Base-by-base conservation (phyloP, 2,888 invertebrate species). In the Epicampocera succincta region DNA sequence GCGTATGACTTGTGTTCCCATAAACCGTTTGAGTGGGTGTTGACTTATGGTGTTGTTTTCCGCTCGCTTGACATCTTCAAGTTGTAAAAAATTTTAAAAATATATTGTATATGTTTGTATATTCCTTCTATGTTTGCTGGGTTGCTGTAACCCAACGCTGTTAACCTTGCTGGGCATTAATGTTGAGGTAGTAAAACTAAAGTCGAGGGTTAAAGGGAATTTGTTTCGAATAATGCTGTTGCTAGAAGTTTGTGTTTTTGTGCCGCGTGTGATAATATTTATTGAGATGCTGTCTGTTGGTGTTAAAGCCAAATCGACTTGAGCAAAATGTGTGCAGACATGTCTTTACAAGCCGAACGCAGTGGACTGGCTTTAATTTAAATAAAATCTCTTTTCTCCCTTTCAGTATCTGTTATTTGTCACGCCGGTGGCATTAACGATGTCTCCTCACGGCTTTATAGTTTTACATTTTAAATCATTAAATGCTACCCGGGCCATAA, bases 81-180 rank as follows among this genome's bases (percentile, higher is more conserved):
- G 21, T 21, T 65, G 38, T 19, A 11, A 56, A 17, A n/a, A 42
- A 25, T 65, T 12, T 46, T 56, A 21, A 40, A 54, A 50, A 15
- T 40, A 38, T 38, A 29, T 3, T 50, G 17, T 19, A 33, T n/a
- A 13, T 0, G 15, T 5, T 15, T 33, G 2, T 33, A 2, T 46
- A 2, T 46, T 42, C 25, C 19, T 13, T 61, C 42, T 65, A 58
- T n/a, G 50, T 33, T 44, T 17, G 42, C 44, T 60, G 60, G n/a
- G n/a, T n/a, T n/a, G 46, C 46, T 13, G 44, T 46, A 76, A 69
- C 38, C 15, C 69, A 61, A 69, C 52, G 61, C 25, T n/a, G 42
- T 61, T 69, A 54, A 76, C 76, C 76, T 76, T 76, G 76, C 21
- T 25, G 3, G 15, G 38, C 38, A 46, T 65, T 65, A 38, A 21